Evolutionary conservation across 2,797 vertebrate species (phyloP), one percentile per base, ranked within the genome.

Genomic region (Agapornis canus): DNA sequence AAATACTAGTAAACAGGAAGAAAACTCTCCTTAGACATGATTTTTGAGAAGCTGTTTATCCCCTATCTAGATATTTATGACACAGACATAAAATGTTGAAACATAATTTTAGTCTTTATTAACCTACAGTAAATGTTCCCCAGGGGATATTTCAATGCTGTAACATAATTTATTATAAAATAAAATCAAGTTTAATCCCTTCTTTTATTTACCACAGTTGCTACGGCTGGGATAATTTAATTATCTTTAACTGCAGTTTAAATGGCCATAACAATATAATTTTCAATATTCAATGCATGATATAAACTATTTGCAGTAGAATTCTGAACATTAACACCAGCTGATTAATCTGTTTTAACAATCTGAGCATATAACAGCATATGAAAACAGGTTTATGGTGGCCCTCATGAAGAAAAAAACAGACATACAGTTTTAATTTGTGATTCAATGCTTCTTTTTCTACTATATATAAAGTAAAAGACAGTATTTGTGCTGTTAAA

Each of bases 301-400:
- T 86, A 92, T 85, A 80, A 61, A 90, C 32, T 79, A 73, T 72
- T 81, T 84, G 37, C 5, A 9, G 72, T 26, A 68, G 42, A 40
- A 86, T 79, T 89, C 76, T 73, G 17, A 89, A 59, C 19, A 92
- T 59, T 89, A 89, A 45, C 40, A 82, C 19, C 35, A 88, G 47
- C 54, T 90, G 82, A 95, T 94, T 94, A 93, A 90, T 87, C 47
- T 59, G 40, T 54, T 87, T 86, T 95, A 77, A 82, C 25, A 91
- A 43, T 59, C 61, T 76, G 54, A 89, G 14, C 22, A 66, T 43
- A 77, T 52, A 59, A 75, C 26, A 85, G 12, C 45, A 72, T 48
- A 72, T 13, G 51, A 66, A 26, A 92, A 45, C 19, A 57, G 45
- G 42, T 40, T 57, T 87, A 82, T 20, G 14, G 22, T 63, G 13